Evolutionary conservation across 2,797 vertebrate genomes (phyloP).

Genomic region (Xerus rutilus): DNA sequence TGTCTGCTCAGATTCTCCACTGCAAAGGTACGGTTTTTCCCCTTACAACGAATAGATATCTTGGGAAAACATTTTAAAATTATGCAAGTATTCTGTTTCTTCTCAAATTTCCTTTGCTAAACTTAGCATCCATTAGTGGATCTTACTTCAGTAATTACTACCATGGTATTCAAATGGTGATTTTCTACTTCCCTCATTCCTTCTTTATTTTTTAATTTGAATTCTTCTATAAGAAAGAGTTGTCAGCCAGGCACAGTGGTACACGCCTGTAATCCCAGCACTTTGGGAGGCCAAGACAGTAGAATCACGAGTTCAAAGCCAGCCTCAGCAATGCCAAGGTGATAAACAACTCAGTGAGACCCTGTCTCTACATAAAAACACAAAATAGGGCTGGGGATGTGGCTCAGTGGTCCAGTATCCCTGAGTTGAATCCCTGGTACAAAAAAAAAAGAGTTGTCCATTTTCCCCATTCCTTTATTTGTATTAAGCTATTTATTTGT

Average conservation of each 20-base stretch:
- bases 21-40: neutral
- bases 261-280: too few relatives aligned
- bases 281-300: too few relatives aligned
- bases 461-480: conserved; percentile 31
- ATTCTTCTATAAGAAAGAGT: conserved; percentile 13
- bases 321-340: too few relatives aligned
- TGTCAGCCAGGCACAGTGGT: neutral
- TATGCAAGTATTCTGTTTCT: neutral
- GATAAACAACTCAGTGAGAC: too few relatives aligned
- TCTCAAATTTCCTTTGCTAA: neutral
- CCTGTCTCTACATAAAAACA: too few relatives aligned
- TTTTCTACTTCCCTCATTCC: conserved; percentile 40
- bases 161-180: neutral
- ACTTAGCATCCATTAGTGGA: neutral
- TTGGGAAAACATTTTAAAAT: neutral
- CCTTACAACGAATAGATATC: neutral
- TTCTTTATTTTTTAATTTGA: conserved; percentile 34
- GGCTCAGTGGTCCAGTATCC: too few relatives aligned
- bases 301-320: too few relatives aligned
- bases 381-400: too few relatives aligned
- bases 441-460: neutral
- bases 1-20: conserved; percentile 1
- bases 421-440: too few relatives aligned
- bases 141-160: conserved; percentile 59
- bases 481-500: neutral